Base-by-base conservation (phyloP, 2,888 invertebrate species). In the Chymomyza caudatula region DNA sequence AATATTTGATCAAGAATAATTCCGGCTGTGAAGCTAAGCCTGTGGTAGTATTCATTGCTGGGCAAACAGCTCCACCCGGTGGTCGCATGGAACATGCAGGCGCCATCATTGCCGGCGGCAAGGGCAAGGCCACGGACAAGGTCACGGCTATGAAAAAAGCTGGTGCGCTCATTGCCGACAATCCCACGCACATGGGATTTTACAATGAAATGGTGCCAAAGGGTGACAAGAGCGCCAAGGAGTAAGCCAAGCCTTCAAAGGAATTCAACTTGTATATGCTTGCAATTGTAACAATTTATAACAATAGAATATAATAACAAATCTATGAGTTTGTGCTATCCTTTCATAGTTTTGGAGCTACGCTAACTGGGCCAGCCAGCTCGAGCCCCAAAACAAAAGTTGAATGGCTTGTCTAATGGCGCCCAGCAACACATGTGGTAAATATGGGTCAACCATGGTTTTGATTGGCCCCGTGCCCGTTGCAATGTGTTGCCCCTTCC, bases 51-150 rank as follows among this genome's bases (percentile, higher is more conserved):
- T 99, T 99, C 91, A 99, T 99, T 89, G 99, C 99, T 73, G 99
- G 99, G 54, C 90, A 98, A 69, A 98, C 99, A 2, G 99, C 99
- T 1, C 99, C 99, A 2, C 98, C 98, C 11, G 98, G 98, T 54
- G 93, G 99, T 78, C 93, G 99, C 87, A 99, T 99, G 99, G 99
- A 99, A 23, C 99, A 99, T 91, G 99, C 99, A 57, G 99, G 99
- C 68, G 99, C 99, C 72, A 99, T 99, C 85, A 99, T 99, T 88
- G 96, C 98, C 0, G 98, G 99, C 11, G 99, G 99, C 52, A 98
- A 98, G 89, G 99, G 99, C 61, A 98, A 97, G 42, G 99, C 99
- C 61, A 94, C 95, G 91, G 98, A 98, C 89, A 99, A 99, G 92
- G 98, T 99, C 74, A 94, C 95, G 81, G 98, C 99, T 60, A 92